Evolutionary conservation across 2,888 invertebrate species (phyloP), one percentile per base, ranked within the genome.

Genomic region (Hyles lineata): DNA sequence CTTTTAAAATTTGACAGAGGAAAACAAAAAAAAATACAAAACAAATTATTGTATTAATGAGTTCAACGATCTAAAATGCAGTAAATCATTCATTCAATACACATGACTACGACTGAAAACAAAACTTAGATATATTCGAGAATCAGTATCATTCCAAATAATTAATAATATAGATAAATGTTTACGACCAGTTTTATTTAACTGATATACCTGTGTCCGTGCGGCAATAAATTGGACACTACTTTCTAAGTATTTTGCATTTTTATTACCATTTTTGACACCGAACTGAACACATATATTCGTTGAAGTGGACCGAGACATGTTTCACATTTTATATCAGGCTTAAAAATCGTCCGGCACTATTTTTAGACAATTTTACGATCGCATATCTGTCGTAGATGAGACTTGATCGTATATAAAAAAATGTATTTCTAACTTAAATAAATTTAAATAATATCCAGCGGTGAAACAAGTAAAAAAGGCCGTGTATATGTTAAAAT

Each of bases 181-280:
- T 67, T 67, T 15, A 67, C 23, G 21, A 21, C 7, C 23, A 23
- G 7, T 67, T 67, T 67, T 6, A 50, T 50, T 50, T 50, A 67
- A 50, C 23, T 50, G 7, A 23, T 67, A 67, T n/a, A 58, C 23
- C n/a, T 23, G 55, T 19, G 15, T 58, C 52, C 70, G 52, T 70
- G 63, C 71, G 63, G 58, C 17, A 11, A 75, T 72, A 62, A 60
- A 50, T 67, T 50, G 67, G 50, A 43, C 67, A 50, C 67, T 50
- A 67, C 67, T 67, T 67, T 67, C 67, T 67, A 63, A n/a, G 63
- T 63, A 50, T 67, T 67, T 50, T 67, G 67, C 67, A 50, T 67
- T 43, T 55, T 59, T 50, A 29, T 63, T 43, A 70, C 62, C 43
- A 43, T 52, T 29, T 69, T 70, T 67, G 60, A 69, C 69, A 61